phyloP scores from a whole-genome alignment of 2,113 vertebrate genomes.

The Dryoscopus gambensis region DNA sequence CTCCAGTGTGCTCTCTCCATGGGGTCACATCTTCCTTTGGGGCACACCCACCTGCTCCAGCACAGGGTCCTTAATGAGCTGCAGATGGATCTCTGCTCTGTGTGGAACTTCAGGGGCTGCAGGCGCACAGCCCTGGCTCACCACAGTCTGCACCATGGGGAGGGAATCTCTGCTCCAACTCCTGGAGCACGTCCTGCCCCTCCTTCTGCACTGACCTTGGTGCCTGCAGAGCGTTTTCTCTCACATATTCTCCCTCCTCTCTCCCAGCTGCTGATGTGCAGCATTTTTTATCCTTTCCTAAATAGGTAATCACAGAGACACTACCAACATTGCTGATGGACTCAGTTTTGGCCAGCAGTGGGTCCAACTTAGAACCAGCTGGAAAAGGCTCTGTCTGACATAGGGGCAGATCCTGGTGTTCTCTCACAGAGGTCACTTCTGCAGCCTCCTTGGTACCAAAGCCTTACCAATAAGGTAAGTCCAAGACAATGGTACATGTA shows the following conservation, averaged over 20 bases:
- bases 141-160: accelerated
- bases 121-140: not conserved
- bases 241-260: not conserved
- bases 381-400: not conserved
- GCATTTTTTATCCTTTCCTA: not conserved
- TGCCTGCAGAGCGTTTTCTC: not conserved
- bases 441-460: not conserved
- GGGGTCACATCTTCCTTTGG: not conserved
- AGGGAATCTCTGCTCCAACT: accelerated
- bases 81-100: not conserved
- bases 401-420: not conserved
- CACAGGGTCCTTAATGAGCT: not conserved
- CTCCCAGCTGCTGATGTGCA: not conserved
- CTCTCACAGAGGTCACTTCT: not conserved
- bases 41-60: not conserved
- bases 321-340: not conserved
- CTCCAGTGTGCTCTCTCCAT: accelerated
- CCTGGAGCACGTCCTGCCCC: not conserved
- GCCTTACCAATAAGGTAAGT: not conserved
- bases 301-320: not conserved
- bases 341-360: not conserved
- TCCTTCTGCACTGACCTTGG: not conserved
- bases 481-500: not conserved
- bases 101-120: not conserved
- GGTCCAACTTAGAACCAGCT: not conserved